Base-by-base conservation (phyloP, 2,888 invertebrate species). In the Ferdinandea cuprea region DNA sequence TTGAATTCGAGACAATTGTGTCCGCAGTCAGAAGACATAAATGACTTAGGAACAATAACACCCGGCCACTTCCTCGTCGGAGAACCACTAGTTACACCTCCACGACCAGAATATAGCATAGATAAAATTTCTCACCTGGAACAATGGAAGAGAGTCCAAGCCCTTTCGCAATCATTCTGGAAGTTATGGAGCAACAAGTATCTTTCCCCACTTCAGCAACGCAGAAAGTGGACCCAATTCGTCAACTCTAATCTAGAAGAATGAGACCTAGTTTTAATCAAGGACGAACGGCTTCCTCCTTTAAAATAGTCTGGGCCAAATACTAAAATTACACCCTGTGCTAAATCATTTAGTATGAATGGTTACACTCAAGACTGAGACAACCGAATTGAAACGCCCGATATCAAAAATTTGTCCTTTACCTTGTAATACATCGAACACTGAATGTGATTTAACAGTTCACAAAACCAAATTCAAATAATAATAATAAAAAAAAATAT, bases 361-460 rank as follows among this genome's bases (percentile, higher is more conserved):
- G 9, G 21, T 21, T 6, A 35, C 35, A 9, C 35, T 35, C 52
- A 66, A 65, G n/a, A n/a, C n/a, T n/a, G n/a, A n/a, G n/a, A n/a
- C n/a, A n/a, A n/a, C n/a, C n/a, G n/a, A n/a, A n/a, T n/a, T n/a
- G n/a, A n/a, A n/a, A n/a, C n/a, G n/a, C n/a, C n/a, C n/a, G n/a
- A n/a, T n/a, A n/a, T n/a, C 35, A 1, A 35, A 35, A 35, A 35
- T 35, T 35, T 35, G 35, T 35, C 35, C 35, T 35, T 35, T 35
- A 35, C 35, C 35, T 1, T 11, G 35, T n/a, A 35, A 35, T n/a
- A 32, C 11, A 32, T 7, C 32, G 9, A 32, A 32, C 11, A 32
- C 32, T 32, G 9, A 32, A 8, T 3, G 0, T 32, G 11, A 32
- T 8, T 1, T 3, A 32, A 32, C 8, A 11, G n/a, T n/a, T n/a